Evolutionary conservation across 2,113 vertebrate genomes (phyloP), one percentile per base, ranked within the genome.

Genomic region (Noctilio leporinus): DNA sequence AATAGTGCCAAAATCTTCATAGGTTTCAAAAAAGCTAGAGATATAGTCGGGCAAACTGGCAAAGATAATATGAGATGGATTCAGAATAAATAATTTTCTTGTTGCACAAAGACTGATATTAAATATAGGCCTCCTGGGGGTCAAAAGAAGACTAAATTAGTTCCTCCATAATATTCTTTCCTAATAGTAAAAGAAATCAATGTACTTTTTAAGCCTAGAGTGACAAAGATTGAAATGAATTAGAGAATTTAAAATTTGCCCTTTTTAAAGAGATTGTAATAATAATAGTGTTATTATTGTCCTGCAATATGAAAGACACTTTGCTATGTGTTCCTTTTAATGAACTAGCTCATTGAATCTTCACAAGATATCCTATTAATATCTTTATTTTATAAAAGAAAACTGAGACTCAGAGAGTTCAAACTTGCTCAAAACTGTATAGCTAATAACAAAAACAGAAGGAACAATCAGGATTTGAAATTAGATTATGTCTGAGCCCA

Each of bases 81-180:
- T 86, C 26, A 62, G 59, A 90, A 77, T 65, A 38, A 92, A 84
- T 84, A 65, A 86, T 89, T 93, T 76, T 94, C 24, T 33, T 62
- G 4, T 84, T 88, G 10, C n/a, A 45, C 15, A 77, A 57, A 92
- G 16, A 67, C 12, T 33, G 33, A 45, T 93, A 57, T 91, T 82
- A 85, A 49, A 7, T 30, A 43, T 30, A 35, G 22, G 20, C 3
- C 26, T 93, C n/a, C 45, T 82, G 4, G 24, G 43, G 40, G 7
- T 38, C 38, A 80, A 93, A 57, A 30, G 30, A 75, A 76, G 16
- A 80, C 19, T 77, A 57, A 95, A 92, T 87, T 90, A 87, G 11
- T 67, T 89, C 91, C 40, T 67, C 20, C 7, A 47, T 81, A 92
- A 92, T 69, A 45, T 70, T 78, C n/a, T 73, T 90, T 14, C 16